Percentiles rank a stretch among this genome's conserved stretches.
Conservation (phyloP, 2,797 vertebrate genomes). For the Catharus ustulatus region DNA sequence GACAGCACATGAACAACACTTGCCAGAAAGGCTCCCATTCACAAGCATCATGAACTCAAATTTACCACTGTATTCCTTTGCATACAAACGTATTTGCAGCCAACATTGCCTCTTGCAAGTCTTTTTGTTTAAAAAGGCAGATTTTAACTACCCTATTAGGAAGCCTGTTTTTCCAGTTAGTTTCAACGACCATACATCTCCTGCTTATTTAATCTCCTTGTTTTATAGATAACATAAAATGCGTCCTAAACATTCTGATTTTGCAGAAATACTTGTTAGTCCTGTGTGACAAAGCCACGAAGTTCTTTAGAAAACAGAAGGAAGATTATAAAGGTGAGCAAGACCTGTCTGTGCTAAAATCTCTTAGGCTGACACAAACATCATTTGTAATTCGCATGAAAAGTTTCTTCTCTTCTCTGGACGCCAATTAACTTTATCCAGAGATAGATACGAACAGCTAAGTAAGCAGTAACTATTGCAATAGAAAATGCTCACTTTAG, state of each 20-base stretch:
- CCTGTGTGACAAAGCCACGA: not conserved
- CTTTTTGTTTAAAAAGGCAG: not conserved
- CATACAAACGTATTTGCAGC: rapidly evolving
- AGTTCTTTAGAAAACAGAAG: not conserved
- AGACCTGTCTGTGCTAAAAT: not conserved
- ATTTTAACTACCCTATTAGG: not conserved
- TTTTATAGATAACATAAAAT: not conserved
- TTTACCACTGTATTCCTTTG: not conserved
- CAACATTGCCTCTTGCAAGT: not conserved
- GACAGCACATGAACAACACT: not conserved
- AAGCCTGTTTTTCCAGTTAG: not conserved
- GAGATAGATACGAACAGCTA: rapidly evolving
- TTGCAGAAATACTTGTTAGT: not conserved
- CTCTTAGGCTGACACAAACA: not conserved
- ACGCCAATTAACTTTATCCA: not conserved
- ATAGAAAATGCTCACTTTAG: rapidly evolving
- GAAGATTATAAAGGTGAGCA: not conserved
- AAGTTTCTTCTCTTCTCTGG: not conserved
- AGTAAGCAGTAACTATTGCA: not conserved
- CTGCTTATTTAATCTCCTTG: not conserved
- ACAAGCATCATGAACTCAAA: not conserved
- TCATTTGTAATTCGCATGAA: not conserved
- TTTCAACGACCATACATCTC: not conserved
- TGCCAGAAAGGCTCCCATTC: not conserved
- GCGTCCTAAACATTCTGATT: not conserved